Percentiles rank a stretch among this genome's conserved stretches.
Evolutionary conservation across 2,888 invertebrate genomes (phyloP).

Genomic region (Drepanosiphum platanoidis): DNA sequence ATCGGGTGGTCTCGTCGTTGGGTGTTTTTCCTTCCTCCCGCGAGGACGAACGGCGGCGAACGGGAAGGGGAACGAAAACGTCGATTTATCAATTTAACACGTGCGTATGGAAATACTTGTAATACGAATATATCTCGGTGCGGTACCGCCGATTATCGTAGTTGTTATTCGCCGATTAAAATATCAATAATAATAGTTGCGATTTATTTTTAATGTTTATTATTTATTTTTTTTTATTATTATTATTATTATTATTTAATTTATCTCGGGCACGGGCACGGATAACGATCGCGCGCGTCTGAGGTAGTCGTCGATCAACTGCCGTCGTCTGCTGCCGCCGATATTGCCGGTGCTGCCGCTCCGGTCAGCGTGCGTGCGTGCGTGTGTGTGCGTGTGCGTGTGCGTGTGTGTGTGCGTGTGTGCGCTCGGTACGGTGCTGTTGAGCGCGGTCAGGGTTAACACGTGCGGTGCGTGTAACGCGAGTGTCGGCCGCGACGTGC

Average conservation of each 20-base stretch:
- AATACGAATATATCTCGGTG: too few relatives aligned
- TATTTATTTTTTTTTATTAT: background rate
- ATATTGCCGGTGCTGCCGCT: conserved; percentile 8
- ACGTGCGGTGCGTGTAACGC: conserved; percentile 48
- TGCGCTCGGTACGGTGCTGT: conserved; percentile 25
- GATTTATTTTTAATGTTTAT: too few relatives aligned
- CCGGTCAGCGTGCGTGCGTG: background rate
- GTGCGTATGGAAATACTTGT: too few relatives aligned
- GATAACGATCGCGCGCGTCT: conserved; percentile 42
- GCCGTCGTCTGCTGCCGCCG: background rate
- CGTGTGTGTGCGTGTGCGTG: too few relatives aligned
- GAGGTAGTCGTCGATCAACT: conserved; percentile 18
- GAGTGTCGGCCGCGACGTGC: conserved; percentile 24
- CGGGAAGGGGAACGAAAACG: too few relatives aligned
- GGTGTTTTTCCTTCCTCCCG: background rate
- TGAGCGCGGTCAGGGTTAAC: conserved; percentile 60
- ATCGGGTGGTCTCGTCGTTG: too few relatives aligned
- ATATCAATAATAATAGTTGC: too few relatives aligned
- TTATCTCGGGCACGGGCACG: background rate
- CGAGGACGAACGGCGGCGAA: background rate
- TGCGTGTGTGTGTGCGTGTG: too few relatives aligned
- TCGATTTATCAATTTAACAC: too few relatives aligned
- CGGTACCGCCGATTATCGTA: too few relatives aligned
- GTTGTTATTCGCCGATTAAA: too few relatives aligned
- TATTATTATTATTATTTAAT: background rate